Evolutionary conservation across 2,113 vertebrate genomes (phyloP).

Genomic region (Pseudois nayaur): DNA sequence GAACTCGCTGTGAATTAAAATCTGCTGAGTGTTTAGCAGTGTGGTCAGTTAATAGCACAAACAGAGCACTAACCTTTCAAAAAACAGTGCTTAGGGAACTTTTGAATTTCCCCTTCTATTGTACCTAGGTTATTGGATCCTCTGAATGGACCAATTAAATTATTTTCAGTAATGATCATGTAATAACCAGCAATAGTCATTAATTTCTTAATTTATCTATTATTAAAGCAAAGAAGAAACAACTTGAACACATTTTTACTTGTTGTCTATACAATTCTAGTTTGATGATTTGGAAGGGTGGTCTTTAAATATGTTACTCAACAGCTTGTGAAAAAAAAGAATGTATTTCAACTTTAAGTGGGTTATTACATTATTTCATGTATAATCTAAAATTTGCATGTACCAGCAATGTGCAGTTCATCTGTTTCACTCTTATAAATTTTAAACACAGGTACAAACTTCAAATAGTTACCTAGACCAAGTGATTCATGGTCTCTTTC

Average conservation of each 20-base stretch:
- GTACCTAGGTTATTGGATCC: neutral
- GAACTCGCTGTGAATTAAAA: constrained; percentile 24
- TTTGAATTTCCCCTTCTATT: neutral
- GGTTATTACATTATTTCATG: neutral
- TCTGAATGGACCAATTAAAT: neutral
- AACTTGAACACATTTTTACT: neutral
- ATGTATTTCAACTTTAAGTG: neutral
- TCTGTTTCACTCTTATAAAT: neutral
- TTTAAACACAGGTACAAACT: neutral
- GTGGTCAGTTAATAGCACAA: neutral
- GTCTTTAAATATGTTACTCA: neutral
- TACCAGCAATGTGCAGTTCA: neutral
- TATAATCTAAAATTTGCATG: neutral
- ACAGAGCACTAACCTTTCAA: neutral
- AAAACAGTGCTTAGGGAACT: neutral
- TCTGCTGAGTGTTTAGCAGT: neutral
- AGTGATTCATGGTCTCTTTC: neutral
- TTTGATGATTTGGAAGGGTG: neutral
- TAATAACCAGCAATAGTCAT: neutral
- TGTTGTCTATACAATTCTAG: neutral
- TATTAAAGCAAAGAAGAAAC: neutral
- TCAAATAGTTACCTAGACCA: neutral
- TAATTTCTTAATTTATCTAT: neutral
- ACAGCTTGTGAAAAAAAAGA: neutral
- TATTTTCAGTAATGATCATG: neutral